phyloP scores from a whole-genome alignment of 1,140 invertebrate genomes.

The Plodia interpunctella region DNA sequence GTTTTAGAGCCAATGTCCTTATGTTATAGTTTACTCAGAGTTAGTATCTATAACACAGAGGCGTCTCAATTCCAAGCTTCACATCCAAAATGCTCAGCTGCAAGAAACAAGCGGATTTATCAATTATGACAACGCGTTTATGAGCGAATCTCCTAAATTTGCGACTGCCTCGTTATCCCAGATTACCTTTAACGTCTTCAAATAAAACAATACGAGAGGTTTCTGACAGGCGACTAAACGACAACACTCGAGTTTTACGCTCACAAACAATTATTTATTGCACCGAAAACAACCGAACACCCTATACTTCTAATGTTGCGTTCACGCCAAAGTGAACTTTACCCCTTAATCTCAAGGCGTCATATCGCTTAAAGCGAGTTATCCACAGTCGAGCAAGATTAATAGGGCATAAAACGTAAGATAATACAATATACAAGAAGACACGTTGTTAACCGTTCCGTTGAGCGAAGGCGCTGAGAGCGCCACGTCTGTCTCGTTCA shows the following conservation, averaged over 20 bases:
- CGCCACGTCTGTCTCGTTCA: conserved; percentile 37
- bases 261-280: conserved; percentile 73
- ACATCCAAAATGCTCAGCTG: neutral
- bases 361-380: conserved; percentile 26
- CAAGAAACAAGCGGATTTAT: conserved; percentile 17
- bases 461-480: conserved; percentile 47
- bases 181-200: conserved; percentile 49
- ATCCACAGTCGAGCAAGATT: conserved; percentile 60
- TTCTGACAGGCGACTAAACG: conserved; percentile 39
- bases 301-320: conserved; percentile 23
- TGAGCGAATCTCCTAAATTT: conserved; percentile 31
- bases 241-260: conserved; percentile 64
- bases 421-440: conserved; percentile 76
- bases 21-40: neutral
- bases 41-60: neutral
- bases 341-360: conserved; percentile 25
- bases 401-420: conserved; percentile 75
- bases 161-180: conserved; percentile 45
- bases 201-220: conserved; percentile 48
- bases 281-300: conserved; percentile 55
- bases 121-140: conserved; percentile 38
- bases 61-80: neutral
- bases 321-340: conserved; percentile 30
- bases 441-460: conserved; percentile 73
- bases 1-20: neutral